Conservation (phyloP, 2,797 vertebrate genomes). For the Apodemus agrarius region DNA sequence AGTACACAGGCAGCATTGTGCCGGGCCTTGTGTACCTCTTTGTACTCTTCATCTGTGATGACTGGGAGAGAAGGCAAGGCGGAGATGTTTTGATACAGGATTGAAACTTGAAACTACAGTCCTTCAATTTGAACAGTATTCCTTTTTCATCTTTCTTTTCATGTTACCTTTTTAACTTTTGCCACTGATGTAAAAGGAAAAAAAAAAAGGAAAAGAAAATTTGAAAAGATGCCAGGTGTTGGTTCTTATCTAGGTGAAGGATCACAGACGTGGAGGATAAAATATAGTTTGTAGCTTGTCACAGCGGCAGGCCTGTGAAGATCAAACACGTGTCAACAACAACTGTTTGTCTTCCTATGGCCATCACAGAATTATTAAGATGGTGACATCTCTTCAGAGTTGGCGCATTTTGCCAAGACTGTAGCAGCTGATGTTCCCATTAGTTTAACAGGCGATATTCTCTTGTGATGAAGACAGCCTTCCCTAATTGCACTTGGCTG, state of each 20-base stretch:
- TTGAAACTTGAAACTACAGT: slow-evolving; percentile 91
- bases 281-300: slow-evolving; percentile 87
- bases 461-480: slow-evolving; percentile 42
- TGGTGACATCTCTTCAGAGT: slow-evolving; percentile 72
- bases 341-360: slow-evolving; percentile 87
- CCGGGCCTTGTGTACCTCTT: slow-evolving; percentile 96
- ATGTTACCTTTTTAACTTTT: slow-evolving; percentile 92
- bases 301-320: slow-evolving; percentile 88
- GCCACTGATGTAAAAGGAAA: slow-evolving; percentile 90
- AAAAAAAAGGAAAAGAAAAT: slow-evolving; percentile 87
- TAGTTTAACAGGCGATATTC: slow-evolving; percentile 67
- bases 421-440: slow-evolving; percentile 80
- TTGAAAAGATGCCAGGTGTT: slow-evolving; percentile 90
- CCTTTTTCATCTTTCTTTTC: slow-evolving; percentile 92
- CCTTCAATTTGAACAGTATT: slow-evolving; percentile 91
- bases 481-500: slow-evolving; percentile 70
- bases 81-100: slow-evolving; percentile 90
- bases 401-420: slow-evolving; percentile 73
- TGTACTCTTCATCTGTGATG: slow-evolving; percentile 90
- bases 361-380: slow-evolving; percentile 84
- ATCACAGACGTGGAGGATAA: slow-evolving; percentile 88
- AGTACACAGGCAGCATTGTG: slow-evolving; percentile 92
- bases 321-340: slow-evolving; percentile 89
- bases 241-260: slow-evolving; percentile 90
- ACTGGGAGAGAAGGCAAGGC: slow-evolving; percentile 88